Percentiles rank a stretch among this genome's conserved stretches.
Conservation (phyloP, 1,140 invertebrate species). For the Penaeus japonicus region DNA sequence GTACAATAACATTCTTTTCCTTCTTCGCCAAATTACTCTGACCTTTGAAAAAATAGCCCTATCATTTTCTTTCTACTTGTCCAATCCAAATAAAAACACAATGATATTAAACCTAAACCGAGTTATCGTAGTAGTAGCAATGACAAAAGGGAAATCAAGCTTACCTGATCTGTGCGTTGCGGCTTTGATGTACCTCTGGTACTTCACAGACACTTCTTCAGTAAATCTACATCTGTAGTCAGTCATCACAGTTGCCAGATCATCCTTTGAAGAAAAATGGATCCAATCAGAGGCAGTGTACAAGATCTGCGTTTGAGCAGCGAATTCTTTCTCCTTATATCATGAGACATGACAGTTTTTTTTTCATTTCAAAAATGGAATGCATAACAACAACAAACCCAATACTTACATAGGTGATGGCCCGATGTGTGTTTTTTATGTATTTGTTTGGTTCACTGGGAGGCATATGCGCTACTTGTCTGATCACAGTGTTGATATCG, state of each 20-base stretch:
- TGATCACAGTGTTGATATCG: slow-evolving; percentile 57
- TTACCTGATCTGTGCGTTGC: slow-evolving; percentile 59
- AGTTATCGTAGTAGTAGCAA: background rate
- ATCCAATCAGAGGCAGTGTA: background rate
- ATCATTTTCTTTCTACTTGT: background rate
- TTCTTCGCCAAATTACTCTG: too few species aligned
- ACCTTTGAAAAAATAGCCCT: too few species aligned
- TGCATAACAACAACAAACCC: background rate
- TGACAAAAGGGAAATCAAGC: background rate
- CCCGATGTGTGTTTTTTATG: slow-evolving; percentile 39
- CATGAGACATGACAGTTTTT: background rate
- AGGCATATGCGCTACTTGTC: slow-evolving; percentile 52
- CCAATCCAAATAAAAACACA: background rate
- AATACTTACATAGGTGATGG: slow-evolving; percentile 52
- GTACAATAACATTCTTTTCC: too few species aligned
- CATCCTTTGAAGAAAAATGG: slow-evolving; percentile 45
- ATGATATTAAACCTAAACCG: background rate
- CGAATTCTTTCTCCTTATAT: background rate
- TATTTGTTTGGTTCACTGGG: slow-evolving; percentile 44
- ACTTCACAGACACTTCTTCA: slow-evolving; percentile 42
- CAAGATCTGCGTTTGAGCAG: background rate
- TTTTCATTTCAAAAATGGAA: background rate
- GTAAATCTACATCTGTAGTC: slow-evolving; percentile 58
- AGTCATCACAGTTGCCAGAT: slow-evolving; percentile 57
- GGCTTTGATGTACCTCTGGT: slow-evolving; percentile 56